Percentiles rank a stretch among this genome's conserved stretches.
Conservation (phyloP, 2,113 vertebrate species). For the Talpa occidentalis region DNA sequence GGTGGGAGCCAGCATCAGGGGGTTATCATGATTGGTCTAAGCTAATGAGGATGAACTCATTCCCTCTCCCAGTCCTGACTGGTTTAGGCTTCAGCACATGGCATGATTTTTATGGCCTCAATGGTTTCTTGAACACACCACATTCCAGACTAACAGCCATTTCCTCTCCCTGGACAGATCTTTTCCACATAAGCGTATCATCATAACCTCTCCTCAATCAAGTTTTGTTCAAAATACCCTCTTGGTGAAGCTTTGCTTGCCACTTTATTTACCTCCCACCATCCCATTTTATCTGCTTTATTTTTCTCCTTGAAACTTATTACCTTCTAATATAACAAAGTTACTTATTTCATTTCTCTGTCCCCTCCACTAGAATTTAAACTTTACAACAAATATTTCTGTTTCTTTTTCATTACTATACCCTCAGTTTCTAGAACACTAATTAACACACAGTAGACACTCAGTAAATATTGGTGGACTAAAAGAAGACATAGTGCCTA, state of each 20-base stretch:
- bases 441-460: not conserved
- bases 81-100: not conserved
- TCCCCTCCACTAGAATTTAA: not conserved
- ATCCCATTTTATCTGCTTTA: not conserved
- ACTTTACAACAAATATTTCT: slow-evolving; percentile 1
- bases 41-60: slow-evolving; percentile 35
- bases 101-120: slow-evolving; percentile 2
- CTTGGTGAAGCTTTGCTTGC: not conserved
- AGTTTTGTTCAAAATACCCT: slow-evolving; percentile 41
- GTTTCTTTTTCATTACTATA: slow-evolving; percentile 13
- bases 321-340: slow-evolving; percentile 23
- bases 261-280: not conserved
- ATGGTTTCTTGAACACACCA: slow-evolving; percentile 2
- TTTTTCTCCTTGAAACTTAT: slow-evolving; percentile 42
- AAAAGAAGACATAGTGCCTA: slow-evolving; percentile 18
- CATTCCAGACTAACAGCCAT: not conserved
- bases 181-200: slow-evolving; percentile 12
- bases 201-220: not conserved
- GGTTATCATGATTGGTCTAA: not conserved
- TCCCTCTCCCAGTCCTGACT: not conserved
- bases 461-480: slow-evolving; percentile 38
- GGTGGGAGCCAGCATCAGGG: not conserved
- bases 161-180: not conserved
- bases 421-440: not conserved
- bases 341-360: slow-evolving; percentile 24